Base-by-base conservation (phyloP, 2,113 vertebrate genomes). In the Charina bottae region DNA sequence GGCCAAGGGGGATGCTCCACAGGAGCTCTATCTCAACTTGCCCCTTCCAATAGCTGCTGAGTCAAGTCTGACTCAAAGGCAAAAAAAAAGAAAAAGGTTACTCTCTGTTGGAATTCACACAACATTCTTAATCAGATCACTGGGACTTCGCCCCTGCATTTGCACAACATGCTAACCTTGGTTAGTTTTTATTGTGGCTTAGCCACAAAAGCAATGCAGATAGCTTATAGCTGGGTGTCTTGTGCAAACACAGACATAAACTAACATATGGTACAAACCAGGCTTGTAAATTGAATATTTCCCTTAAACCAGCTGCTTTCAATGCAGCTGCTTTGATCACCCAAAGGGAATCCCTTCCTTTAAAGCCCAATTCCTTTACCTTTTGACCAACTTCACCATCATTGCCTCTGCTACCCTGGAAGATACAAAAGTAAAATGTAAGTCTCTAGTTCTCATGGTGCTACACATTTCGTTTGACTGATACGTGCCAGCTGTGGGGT, bases 331-430 rank as follows among this genome's bases (percentile, higher is more conserved):
- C 55, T 33, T 54, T 33, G n/a, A n/a, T 64, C 42, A 26, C 87
- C 0, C 26, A 8, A 24, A 28, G 42, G 49, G 3, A 53, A 24
- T 19, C 1, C 9, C 13, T 26, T 26, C 26, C 24, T 15, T 8
- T 58, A 28, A 87, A 56, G 23, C 17, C 49, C 21, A 37, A 6
- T 28, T 72, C 33, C 62, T 93, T 97, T 97, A 99, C 98, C 98
- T 99, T 99, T 92, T 98, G 98, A 15, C 98, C 98, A 0, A 92
- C 97, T 94, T 99, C 98, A 64, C 98, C 98, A 94, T 96, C 96
- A 83, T 97, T 97, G n/a, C 98, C 98, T 97, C 98, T 97, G 89
- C 23, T 7, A 3, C 97, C 97, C 97, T 97, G 8, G 2, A 89
- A 95, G 92, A 95, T 55, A 83, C 90, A 94, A 68, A 95, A 24